These are phyloP conservation scores for Xenopus tropicalis DNA, from an alignment of 2,113 vertebrate species.

Conservation along the genomic window UCB_Xtro_10.0 CM004443.2:206302501-206303000, in stretches of 20 bases:
- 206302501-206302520: no score
- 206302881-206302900: constrained; percentile 7
- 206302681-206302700: neutral
- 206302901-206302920: constrained; percentile 20
- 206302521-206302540: no score
- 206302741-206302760: neutral
- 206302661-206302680: no score
- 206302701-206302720: neutral
- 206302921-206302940: constrained; percentile 5
- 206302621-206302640: no score
- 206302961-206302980: no score
- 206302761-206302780: constrained; percentile 9
- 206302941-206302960: neutral
- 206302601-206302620: no score
- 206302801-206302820: constrained; percentile 29
- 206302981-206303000: no score
- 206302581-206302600: no score
- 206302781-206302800: constrained; percentile 40
- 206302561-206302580: no score
- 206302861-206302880: constrained; percentile 33
- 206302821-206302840: constrained; percentile 32
- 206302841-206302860: constrained; percentile 28
- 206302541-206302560: no score
- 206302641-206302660: no score
- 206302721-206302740: neutral